Evolutionary conservation across 1,140 invertebrate genomes (phyloP).

Genomic region (Sitophilus oryzae): DNA sequence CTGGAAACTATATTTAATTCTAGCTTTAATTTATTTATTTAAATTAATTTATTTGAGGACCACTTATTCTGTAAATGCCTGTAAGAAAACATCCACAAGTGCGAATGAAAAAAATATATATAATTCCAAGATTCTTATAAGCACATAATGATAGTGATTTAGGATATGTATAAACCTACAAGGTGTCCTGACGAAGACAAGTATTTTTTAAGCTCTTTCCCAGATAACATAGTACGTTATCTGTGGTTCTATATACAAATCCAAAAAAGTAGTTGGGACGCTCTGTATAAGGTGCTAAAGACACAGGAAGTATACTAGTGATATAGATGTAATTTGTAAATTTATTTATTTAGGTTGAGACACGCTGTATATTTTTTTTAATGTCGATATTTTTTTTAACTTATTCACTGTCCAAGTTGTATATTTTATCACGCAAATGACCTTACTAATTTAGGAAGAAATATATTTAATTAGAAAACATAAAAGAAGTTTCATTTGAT

Average conservation of each 20-base stretch:
- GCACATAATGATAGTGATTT: neutral
- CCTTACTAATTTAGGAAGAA: neutral
- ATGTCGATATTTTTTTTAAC: neutral
- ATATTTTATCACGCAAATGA: neutral
- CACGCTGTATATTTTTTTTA: neutral
- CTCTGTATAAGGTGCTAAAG: neutral
- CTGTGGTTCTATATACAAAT: no score
- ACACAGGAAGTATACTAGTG: neutral
- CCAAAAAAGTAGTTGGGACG: neutral
- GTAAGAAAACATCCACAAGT: no score
- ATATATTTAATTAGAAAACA: no score
- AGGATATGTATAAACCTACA: neutral
- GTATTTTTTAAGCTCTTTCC: no score
- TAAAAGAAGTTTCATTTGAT: no score
- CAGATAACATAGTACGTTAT: no score
- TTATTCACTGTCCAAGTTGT: neutral
- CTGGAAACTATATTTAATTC: conserved; percentile 10
- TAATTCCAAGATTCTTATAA: no score
- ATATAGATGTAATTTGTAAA: neutral
- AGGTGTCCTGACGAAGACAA: neutral
- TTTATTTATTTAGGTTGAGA: neutral
- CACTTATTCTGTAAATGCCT: no score
- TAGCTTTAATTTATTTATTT: conserved; percentile 9
- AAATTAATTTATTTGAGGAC: neutral
- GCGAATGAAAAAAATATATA: no score